Evolutionary conservation across 2,888 invertebrate species (phyloP), one percentile per base, ranked within the genome.

Genomic region (Lamellibrachia columna): DNA sequence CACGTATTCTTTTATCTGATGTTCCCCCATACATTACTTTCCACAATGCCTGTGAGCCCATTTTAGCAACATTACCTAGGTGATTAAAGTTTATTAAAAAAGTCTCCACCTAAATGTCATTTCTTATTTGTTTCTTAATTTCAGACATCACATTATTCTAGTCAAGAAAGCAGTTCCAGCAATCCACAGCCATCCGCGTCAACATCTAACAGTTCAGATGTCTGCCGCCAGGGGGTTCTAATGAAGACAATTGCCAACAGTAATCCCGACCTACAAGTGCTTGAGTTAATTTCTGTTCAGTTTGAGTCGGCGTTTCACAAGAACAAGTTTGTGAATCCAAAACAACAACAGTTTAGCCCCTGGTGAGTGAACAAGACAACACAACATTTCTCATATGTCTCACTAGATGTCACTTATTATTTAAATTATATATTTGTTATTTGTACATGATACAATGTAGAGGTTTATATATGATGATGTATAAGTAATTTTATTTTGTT

Each of bases 251-350:
- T 94, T 9, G 92, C 90, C 11, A 90, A 93, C 8, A 93, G 92
- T 92, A 93, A 93, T 90, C 94, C 94, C 4, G 75, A 93, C 15
- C 92, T 94, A 28, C 53, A 75, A 22, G 93, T 92, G 53, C 93
- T 94, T 55, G 94, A 94, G 91, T 75, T 94, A 9, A 92, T 94
- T n/a, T 92, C 93, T 40, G 94, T 93, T 7, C 92, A 93, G 52
- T 94, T 93, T 90, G 90, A 90, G 52, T 94, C 94, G 0, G 92
- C 92, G 3, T 75, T 93, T 52, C 93, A 93, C 91, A 93, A 94
- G 90, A 94, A 94, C 92, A 93, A 93, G 92, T 93, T 93, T 91
- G 91, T 94, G 90, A 93, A 93, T 90, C 93, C 94, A 11, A 93
- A 92, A 52, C 53, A 90, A 11, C 93, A 93, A 9, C 92, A 93